Evolutionary conservation across 2,113 vertebrate species (phyloP), one percentile per base, ranked within the genome.

Genomic region (Centrocercus urophasianus): DNA sequence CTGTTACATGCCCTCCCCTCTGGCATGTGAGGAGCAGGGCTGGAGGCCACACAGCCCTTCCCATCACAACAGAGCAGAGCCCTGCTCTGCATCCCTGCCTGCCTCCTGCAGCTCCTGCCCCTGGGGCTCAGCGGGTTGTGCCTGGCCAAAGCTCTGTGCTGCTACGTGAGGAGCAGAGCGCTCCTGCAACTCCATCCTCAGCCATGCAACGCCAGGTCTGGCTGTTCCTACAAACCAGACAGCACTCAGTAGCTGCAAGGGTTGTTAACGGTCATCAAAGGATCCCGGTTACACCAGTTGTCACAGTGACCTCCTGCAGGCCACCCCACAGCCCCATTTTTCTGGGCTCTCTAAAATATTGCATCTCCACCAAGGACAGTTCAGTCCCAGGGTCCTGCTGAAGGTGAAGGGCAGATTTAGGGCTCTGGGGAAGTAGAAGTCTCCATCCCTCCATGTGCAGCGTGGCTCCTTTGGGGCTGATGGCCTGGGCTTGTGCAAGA

Each of bases 191-290:
- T 2, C 25, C 3, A 42, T 18, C 47, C 59, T 52, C 52, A 57
- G 50, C 45, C 45, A 71, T 27, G 60, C 36, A 48, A 42, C 71
- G 27, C 8, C 12, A 1, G 57, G 36, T 52, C 87, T 75, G 42
- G n/a, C 64, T 52, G 1, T 47, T 88, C 76, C 71, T 64, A 82
- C 27, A 66, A 89, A 38, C 3, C 30, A 69, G 57, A 43, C 50
- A 30, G 22, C 0, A 1, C 43, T 86, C 88, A 52, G 93, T 80
- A 86, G 91, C 93, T 94, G 95, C 85, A 94, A 80, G 93, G 91
- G 87, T 93, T 93, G 94, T 91, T 93, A 91, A 93, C 84, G 79
- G 83, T 30, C 48, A 96, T 94, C 91, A 96, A 93, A n/a, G 56
- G 56, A 84, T 70, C 72, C 0, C 0, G 7, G 1, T 95, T 93